Evolutionary conservation across 2,888 invertebrate genomes (phyloP).

Genomic region (Leptopterna dolabrata): DNA sequence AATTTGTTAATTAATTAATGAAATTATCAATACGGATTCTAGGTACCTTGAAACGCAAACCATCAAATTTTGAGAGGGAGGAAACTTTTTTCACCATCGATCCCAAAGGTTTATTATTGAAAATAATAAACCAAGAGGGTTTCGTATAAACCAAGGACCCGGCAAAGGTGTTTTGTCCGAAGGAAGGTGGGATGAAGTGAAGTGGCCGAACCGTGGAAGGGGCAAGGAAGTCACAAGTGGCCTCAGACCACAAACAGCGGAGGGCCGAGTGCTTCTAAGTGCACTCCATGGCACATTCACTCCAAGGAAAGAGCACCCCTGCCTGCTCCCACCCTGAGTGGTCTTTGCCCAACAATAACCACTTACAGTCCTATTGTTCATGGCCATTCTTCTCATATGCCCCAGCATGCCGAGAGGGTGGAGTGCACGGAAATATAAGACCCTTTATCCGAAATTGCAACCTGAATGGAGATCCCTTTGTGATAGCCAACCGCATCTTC

Average conservation of each 20-base stretch:
- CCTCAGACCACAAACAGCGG: slow-evolving; percentile 14
- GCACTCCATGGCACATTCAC: slow-evolving; percentile 18
- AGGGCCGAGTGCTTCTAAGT: slow-evolving; percentile 7
- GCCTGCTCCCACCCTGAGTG: neutral
- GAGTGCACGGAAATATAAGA: neutral
- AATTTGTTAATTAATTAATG: no score
- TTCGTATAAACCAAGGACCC: neutral
- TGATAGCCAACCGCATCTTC: neutral
- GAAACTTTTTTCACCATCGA: no score
- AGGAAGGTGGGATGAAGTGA: slow-evolving; percentile 1
- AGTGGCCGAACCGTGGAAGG: neutral
- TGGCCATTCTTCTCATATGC: slow-evolving; percentile 22
- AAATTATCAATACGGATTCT: no score
- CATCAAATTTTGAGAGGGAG: no score
- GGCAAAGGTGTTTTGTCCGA: neutral
- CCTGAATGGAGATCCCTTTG: neutral
- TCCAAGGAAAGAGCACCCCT: neutral
- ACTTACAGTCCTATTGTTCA: slow-evolving; percentile 6
- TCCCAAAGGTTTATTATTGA: no score
- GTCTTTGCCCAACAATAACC: slow-evolving; percentile 8
- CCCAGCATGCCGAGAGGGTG: neutral
- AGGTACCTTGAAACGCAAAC: no score
- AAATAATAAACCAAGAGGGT: neutral
- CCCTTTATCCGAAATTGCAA: neutral
- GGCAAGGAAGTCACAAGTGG: slow-evolving; percentile 6